A percentile compares a stretch with the other conserved stretches of the same genome.
These are phyloP conservation scores for Epinotia brunnichana DNA, from an alignment of 2,888 invertebrate species.

Conservation along the genomic window DNA sequence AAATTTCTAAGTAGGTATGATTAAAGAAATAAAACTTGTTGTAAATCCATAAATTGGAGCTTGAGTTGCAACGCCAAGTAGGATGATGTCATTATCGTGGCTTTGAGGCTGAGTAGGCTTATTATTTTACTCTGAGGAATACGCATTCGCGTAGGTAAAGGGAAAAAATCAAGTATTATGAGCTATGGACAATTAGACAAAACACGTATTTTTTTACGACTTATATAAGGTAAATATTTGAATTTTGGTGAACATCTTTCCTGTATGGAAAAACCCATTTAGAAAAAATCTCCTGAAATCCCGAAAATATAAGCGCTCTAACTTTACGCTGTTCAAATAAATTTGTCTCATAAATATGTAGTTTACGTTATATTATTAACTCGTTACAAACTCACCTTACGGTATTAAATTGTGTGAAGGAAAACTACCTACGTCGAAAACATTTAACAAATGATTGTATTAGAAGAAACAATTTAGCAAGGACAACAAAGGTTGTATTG, in stretches of 20 bases:
- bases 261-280: not conserved
- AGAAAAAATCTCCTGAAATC: not conserved
- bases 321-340: slow-evolving; percentile 13
- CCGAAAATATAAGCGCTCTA: slow-evolving; percentile 5
- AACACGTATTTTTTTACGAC: not conserved
- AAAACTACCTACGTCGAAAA: slow-evolving; percentile 60
- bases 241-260: not conserved
- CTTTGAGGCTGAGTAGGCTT: slow-evolving; percentile 21
- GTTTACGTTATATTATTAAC: slow-evolving; percentile 1
- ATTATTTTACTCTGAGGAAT: slow-evolving; percentile 3
- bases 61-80: slow-evolving; percentile 38
- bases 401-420: slow-evolving; percentile 52
- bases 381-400: slow-evolving; percentile 59
- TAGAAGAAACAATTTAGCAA: slow-evolving; percentile 62
- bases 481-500: slow-evolving; percentile 54
- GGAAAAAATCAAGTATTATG: not conserved
- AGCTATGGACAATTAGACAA: not conserved
- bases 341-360: not conserved
- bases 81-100: slow-evolving; percentile 60
- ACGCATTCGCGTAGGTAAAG: not conserved
- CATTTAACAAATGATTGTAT: slow-evolving; percentile 66
- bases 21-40: slow-evolving; percentile 14
- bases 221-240: not conserved
- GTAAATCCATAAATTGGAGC: slow-evolving; percentile 26
- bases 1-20: slow-evolving; percentile 3